These are phyloP conservation scores for Helicolenus hilgendorfi DNA, from an alignment of 2,797 vertebrate genomes.

Conservation along the genomic window DNA sequence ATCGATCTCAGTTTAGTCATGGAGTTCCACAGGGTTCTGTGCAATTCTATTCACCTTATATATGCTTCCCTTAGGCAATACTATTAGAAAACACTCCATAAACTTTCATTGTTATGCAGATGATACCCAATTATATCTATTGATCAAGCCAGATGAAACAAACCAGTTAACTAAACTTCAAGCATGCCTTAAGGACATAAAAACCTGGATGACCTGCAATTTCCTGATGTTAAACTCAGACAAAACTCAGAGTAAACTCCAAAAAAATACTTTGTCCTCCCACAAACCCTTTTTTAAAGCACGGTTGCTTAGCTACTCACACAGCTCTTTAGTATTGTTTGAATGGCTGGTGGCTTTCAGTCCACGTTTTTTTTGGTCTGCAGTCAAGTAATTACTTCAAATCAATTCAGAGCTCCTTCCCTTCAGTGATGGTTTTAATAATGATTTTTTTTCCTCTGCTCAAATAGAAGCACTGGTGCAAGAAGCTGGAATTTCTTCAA, in stretches of 20 bases:
- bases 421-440: conserved; percentile 65
- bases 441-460: conserved; percentile 41
- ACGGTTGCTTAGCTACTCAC: conserved; percentile 79
- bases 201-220: conserved; percentile 50
- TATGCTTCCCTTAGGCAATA: no score
- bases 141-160: no score
- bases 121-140: no score
- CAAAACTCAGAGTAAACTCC: conserved; percentile 19
- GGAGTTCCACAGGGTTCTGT: no score
- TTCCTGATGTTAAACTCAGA: conserved; percentile 49
- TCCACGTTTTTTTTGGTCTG: conserved; percentile 15
- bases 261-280: conserved; percentile 69
- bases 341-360: conserved; percentile 72
- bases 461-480: conserved; percentile 15
- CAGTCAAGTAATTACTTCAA: conserved; percentile 70
- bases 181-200: neutral
- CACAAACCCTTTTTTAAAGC: conserved; percentile 73
- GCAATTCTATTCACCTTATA: no score
- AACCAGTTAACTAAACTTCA: no score
- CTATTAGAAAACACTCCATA: no score
- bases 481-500: conserved; percentile 24
- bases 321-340: conserved; percentile 67
- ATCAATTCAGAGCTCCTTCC: conserved; percentile 50
- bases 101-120: no score
- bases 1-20: no score